Conservation (phyloP, 2,797 vertebrate genomes). For the Dipus sagitta region DNA sequence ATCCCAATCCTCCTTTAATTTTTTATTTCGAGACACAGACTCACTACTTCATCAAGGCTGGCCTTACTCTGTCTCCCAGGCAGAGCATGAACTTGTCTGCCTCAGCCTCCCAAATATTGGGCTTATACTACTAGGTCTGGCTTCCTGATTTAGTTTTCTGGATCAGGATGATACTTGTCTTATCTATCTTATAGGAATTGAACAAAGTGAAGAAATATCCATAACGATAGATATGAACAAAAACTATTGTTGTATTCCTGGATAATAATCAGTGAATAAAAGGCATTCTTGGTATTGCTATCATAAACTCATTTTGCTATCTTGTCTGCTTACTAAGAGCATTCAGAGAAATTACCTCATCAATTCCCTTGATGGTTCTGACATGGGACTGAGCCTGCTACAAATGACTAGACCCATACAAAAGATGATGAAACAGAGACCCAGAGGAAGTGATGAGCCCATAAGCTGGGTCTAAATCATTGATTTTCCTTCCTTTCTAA, state of each 20-base stretch:
- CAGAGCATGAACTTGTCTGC: neutral
- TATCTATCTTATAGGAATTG: slow-evolving; percentile 19
- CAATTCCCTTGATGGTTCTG: slow-evolving; percentile 47
- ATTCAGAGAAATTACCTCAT: slow-evolving; percentile 13
- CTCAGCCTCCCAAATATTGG: neutral
- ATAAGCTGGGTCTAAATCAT: slow-evolving; percentile 3
- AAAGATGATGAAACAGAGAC: slow-evolving; percentile 57
- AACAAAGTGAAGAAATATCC: slow-evolving; percentile 26
- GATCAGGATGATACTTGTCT: neutral
- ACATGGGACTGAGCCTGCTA: slow-evolving; percentile 30
- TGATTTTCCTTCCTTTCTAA: slow-evolving; percentile 6
- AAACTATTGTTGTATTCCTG: slow-evolving; percentile 32
- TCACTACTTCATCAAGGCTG: neutral
- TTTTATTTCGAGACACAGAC: neutral
- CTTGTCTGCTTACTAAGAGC: slow-evolving; percentile 54
- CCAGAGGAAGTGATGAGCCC: neutral
- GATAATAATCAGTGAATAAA: neutral
- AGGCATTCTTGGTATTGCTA: slow-evolving; percentile 21
- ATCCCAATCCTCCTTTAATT: neutral
- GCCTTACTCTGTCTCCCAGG: neutral
- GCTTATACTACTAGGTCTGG: neutral
- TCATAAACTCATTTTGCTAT: slow-evolving; percentile 30
- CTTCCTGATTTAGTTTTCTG: slow-evolving; percentile 11
- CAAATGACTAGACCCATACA: slow-evolving; percentile 39
- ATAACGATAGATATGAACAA: neutral